Evolutionary conservation across 2,797 vertebrate species (phyloP), one percentile per base, ranked within the genome.

Genomic region (Anabacerthia variegaticeps): DNA sequence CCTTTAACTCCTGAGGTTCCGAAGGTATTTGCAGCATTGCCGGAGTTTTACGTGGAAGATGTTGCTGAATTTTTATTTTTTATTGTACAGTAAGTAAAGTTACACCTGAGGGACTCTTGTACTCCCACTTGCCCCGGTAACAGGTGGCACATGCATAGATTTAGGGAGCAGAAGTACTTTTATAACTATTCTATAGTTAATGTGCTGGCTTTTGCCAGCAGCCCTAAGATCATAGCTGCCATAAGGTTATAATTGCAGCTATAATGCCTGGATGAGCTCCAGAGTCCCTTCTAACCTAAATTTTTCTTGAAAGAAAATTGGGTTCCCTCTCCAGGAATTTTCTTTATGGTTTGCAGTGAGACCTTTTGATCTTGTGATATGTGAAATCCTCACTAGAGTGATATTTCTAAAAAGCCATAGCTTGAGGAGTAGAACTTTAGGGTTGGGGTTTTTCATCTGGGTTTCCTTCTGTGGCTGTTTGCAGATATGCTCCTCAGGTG

Each of bases 41-140:
- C 99, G 2, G 99, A 99, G 97, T 99, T 99, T 98, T 99, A 99
- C 88, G 98, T 99, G 96, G 99, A 99, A 98, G 99, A 99, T 91
- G 98, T 99, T 96, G 99, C 99, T 5, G 99, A 99, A 98, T 99
- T 99, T 98, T 98, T 99, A 98, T 99, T 99, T 98, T 99, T 99
- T 98, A 99, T 99, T 96, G 99, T 99, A 98, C 99, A 99, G 99
- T 99, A 98, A 99, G 99, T 99, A 36, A 68, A 87, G 16, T 51
- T 85, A 5, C 44, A 44, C 32, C 68, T 58, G 37, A 86, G 74
- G 18, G 44, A 51, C 75, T 24, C 5, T 27, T 51, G 9, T 69
- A 7, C 32, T 71, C 3, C 14, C 32, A 3, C 22, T 72, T 77
- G 32, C 28, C 24, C 46, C n/a, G 24, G 15, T 43, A 43, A 20